Conservation (phyloP, 2,797 vertebrate genomes). For the Xenopus petersii region DNA sequence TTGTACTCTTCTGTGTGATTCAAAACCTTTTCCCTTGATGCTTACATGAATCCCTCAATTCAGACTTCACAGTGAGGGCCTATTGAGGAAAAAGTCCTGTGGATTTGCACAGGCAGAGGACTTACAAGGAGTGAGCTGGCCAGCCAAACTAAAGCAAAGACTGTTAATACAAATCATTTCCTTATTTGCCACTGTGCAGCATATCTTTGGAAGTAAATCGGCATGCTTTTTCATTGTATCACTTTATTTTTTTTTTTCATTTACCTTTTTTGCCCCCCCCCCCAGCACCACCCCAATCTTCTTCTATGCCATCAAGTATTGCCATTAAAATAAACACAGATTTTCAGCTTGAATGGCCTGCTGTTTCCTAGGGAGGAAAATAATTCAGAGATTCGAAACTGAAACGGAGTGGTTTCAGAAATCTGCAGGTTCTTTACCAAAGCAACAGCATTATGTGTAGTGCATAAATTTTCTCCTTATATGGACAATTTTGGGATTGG, state of each 20-base stretch:
- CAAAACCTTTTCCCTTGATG: slow-evolving; percentile 17
- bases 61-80: slow-evolving; percentile 32
- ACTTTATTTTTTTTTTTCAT: neutral
- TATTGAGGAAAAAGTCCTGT: slow-evolving; percentile 39
- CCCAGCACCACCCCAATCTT: neutral
- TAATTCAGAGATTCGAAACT: too few relatives aligned
- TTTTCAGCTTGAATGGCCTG: too few relatives aligned
- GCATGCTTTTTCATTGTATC: slow-evolving; percentile 4
- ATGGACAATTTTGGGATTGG: too few relatives aligned
- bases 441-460: too few relatives aligned
- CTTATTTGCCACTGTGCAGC: slow-evolving; percentile 23
- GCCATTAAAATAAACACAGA: neutral
- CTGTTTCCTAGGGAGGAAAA: too few relatives aligned
- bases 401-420: too few relatives aligned
- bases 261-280: neutral
- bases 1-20: slow-evolving; percentile 32
- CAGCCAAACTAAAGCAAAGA: slow-evolving; percentile 26
- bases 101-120: slow-evolving; percentile 32
- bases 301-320: slow-evolving; percentile 13
- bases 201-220: slow-evolving; percentile 40
- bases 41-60: slow-evolving; percentile 37
- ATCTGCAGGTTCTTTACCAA: too few relatives aligned
- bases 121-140: slow-evolving; percentile 23
- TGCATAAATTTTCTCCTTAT: too few relatives aligned
- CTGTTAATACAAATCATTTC: slow-evolving; percentile 44